phyloP scores from a whole-genome alignment of 1,140 invertebrate genomes.

The Protaetia brevitarsis region DNA sequence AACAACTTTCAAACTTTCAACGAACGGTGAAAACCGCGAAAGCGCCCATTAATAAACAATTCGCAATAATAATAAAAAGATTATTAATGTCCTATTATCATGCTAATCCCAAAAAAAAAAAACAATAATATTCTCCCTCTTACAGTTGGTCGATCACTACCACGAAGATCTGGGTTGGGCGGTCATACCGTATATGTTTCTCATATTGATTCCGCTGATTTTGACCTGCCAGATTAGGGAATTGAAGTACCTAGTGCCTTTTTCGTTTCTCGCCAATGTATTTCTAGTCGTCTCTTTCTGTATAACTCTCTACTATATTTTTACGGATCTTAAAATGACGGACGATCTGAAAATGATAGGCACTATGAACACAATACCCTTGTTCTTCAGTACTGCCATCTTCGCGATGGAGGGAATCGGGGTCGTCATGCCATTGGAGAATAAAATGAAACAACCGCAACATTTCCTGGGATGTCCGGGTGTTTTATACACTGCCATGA shows the following conservation, averaged over 20 bases:
- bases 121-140: not conserved
- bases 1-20: no score
- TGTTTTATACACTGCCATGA: conserved; percentile 80
- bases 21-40: not conserved
- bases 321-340: conserved; percentile 54
- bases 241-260: conserved; percentile 71
- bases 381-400: conserved; percentile 71
- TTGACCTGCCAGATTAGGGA: conserved; percentile 65
- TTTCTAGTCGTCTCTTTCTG: conserved; percentile 65
- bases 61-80: not conserved
- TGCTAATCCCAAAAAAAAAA: no score
- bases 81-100: conserved; percentile 14
- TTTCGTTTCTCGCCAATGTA: conserved; percentile 68
- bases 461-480: conserved; percentile 78
- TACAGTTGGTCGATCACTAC: conserved; percentile 43
- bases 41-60: not conserved
- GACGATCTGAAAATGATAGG: conserved; percentile 54
- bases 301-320: conserved; percentile 72
- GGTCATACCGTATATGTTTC: conserved; percentile 56
- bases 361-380: conserved; percentile 54
- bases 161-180: conserved; percentile 40
- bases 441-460: conserved; percentile 76
- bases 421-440: conserved; percentile 84
- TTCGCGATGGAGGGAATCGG: conserved; percentile 81
- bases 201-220: conserved; percentile 59